Percentiles rank a stretch among this genome's conserved stretches.
These are phyloP conservation scores for Catharus bicknelli DNA, from an alignment of 2,113 vertebrate species.

Conservation along the genomic window DNA sequence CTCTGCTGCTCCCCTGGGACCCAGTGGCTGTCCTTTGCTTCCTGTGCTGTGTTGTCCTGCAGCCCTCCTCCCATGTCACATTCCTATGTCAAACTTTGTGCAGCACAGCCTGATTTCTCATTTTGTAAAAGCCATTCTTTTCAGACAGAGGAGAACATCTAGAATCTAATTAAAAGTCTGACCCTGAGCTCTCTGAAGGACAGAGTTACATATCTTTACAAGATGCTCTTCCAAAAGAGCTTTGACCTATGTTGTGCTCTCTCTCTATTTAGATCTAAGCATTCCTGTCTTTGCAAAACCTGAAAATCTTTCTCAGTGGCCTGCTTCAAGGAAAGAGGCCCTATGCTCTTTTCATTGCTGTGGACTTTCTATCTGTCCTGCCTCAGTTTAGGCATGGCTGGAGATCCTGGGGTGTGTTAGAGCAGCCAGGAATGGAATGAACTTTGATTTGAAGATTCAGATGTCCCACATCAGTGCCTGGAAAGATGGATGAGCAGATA, in stretches of 20 bases:
- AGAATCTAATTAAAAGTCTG: not conserved
- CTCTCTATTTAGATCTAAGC: not conserved
- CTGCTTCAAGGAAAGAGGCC: not conserved
- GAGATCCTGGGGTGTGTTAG: not conserved
- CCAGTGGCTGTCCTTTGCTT: not conserved
- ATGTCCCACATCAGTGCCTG: not conserved
- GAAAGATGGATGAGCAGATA: not conserved
- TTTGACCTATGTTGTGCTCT: not conserved
- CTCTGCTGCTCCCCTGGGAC: not conserved
- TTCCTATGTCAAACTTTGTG: not conserved
- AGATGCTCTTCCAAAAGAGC: not conserved
- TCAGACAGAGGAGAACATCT: not conserved
- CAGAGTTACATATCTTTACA: not conserved
- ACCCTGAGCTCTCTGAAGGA: not conserved
- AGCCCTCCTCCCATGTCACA: rapidly evolving
- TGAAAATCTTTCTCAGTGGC: not conserved
- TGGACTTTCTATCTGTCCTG: not conserved
- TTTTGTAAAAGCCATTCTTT: not conserved
- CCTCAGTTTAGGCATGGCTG: not conserved
- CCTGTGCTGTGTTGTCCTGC: not conserved
- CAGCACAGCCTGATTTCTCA: not conserved
- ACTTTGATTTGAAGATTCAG: not conserved
- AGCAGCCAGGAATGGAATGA: not conserved
- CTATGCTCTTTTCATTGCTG: not conserved
- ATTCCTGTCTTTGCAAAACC: not conserved